A percentile compares a stretch with the other conserved stretches of the same genome.
Evolutionary conservation across 2,797 vertebrate species (phyloP).

Genomic region (Champsocephalus gunnari): DNA sequence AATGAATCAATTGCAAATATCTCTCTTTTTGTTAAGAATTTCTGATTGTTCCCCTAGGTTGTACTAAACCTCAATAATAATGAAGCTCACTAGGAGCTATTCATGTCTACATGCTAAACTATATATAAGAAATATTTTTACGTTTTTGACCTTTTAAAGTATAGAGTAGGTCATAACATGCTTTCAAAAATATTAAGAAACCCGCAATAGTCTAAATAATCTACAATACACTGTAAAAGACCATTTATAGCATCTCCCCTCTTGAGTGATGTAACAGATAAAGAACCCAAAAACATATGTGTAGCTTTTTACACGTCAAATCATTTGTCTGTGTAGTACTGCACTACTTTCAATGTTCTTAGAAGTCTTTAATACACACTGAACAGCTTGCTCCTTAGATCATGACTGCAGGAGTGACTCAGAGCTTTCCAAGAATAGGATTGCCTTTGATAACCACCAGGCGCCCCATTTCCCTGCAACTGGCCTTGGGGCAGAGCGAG

Average conservation of each 20-base stretch:
- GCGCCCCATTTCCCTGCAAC: slow-evolving; percentile 61
- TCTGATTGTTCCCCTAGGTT: too few species aligned
- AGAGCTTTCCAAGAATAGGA: slow-evolving; percentile 81
- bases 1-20: not conserved
- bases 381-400: slow-evolving; percentile 47
- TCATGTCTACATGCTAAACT: too few species aligned
- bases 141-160: too few species aligned
- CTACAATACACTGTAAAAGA: too few species aligned
- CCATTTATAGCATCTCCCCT: not conserved
- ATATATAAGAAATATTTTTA: too few species aligned
- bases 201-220: too few species aligned
- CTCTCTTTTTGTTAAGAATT: too few species aligned
- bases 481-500: slow-evolving; percentile 55
- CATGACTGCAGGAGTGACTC: slow-evolving; percentile 76
- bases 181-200: not conserved
- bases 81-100: too few species aligned
- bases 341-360: not conserved
- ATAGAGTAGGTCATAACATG: not conserved
- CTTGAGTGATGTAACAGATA: not conserved
- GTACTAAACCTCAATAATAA: too few species aligned
- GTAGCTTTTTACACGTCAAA: not conserved
- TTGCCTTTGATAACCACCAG: slow-evolving; percentile 75
- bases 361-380: slow-evolving; percentile 20
- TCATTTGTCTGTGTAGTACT: not conserved
- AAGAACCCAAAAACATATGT: not conserved